Base-by-base conservation (phyloP, 2,113 vertebrate genomes). In the Axis porcinus region DNA sequence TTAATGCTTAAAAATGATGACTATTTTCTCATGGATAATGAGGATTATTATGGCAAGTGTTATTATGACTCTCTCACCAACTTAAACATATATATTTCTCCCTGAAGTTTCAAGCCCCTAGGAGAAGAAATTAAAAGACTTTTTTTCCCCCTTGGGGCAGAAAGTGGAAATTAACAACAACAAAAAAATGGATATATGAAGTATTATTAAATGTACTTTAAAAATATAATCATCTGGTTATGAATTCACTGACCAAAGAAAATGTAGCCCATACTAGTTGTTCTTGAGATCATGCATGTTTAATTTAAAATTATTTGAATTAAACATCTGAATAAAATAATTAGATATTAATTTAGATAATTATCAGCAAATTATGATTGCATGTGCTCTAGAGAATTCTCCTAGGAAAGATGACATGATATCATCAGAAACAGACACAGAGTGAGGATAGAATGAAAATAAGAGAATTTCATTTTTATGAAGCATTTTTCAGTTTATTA, bases 271-370 rank as follows among this genome's bases (percentile, higher is more conserved):
- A 9, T 81, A 87, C 64, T 43, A 86, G 11, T 0, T 82, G 16
- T 89, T 19, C 5, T 89, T 95, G 33, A 92, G 30, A 57, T 86
- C 15, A 62, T 45, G 5, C 27, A 11, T 55, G 1, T 89, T 92
- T 76, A 94, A 81, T 87, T 70, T 47, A 52, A 84, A 94, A 93
- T 95, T 23, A 85, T 52, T 95, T 90, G 30, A 86, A 86, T 64
- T 60, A 21, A 57, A 52, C 6, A 58, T 54, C 79, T 90, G n/a
- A 87, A 89, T 67, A 78, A 97, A 93, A 86, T 93, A 52, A 91
- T 86, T 36, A 83, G 36, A 83, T 86, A 95, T 86, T 86, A 83
- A 83, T 60, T 94, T 96, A 78, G 23, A 60, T 91, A 90, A 96
- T 91, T 57, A 84, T 84, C 33, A 67, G 0, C 86, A 93, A 74